phyloP scores from a whole-genome alignment of 2,113 vertebrate species.

The Aplodontia rufa region DNA sequence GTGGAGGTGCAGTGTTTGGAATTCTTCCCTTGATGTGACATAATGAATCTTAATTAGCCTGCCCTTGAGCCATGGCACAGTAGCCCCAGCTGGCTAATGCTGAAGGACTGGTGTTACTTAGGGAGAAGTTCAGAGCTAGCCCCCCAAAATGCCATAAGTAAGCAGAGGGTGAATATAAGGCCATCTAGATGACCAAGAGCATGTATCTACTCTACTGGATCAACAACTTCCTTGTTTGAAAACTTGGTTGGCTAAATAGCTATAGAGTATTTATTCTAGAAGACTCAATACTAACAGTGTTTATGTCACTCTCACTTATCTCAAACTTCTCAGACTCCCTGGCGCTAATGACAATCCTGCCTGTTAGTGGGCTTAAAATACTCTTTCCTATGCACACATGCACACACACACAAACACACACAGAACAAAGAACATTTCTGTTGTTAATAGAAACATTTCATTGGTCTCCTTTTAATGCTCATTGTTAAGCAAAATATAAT shows the following conservation, averaged over 20 bases:
- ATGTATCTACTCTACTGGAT: not conserved
- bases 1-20: constrained; percentile 53
- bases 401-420: not conserved
- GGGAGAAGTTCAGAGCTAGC: not conserved
- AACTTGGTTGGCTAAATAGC: not conserved
- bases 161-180: not conserved
- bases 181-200: not conserved
- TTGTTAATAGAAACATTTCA: constrained; percentile 19
- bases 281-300: not conserved
- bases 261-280: constrained; percentile 10
- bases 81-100: not conserved
- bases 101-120: not conserved
- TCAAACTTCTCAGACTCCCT: constrained; percentile 31
- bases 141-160: constrained; percentile 32
- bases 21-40: constrained; percentile 69
- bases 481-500: not conserved
- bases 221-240: constrained; percentile 7
- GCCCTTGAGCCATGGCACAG: constrained; percentile 9
- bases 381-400: not conserved
- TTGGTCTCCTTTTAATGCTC: constrained; percentile 16
- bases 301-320: not conserved
- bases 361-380: constrained; percentile 25
- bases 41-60: constrained; percentile 66
- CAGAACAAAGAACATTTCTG: not conserved
- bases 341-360: not conserved